Base-by-base conservation (phyloP, 2,113 vertebrate species). In the Ailurus styani region DNA sequence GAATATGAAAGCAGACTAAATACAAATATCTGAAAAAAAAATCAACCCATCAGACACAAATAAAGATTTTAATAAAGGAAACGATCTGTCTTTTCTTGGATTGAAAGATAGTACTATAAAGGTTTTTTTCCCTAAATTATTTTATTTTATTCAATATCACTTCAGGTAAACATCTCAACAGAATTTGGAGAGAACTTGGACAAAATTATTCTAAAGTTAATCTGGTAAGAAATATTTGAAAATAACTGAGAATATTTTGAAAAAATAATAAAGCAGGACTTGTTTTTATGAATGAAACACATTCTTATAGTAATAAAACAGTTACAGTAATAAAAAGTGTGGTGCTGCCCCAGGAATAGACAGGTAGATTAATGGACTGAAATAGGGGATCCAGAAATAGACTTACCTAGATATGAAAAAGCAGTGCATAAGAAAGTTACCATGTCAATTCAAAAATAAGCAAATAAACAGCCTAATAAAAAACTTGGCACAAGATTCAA, bases 211-310 rank as follows among this genome's bases (percentile, higher is more conserved):
- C 54, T 92, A 29, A 81, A 64, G 50, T 92, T 91, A 62, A 92
- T 42, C 45, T 93, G 47, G 52, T 60, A 95, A 88, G 31, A 93
- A 96, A 89, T 82, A 97, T 84, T 93, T 93, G 64, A 93, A 97
- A 93, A 87, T 91, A 66, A 81, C n/a, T 25, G 54, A 68, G 93
- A 55, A 40, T 62, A 89, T 91, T 93, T 93, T 72, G 52, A 72
- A 93, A 68, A 31, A 87, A 79, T 85, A 86, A 72, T 85, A 93
- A 96, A 86, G 31, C 70, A 78, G 68, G 78, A 81, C 23, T 84
- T 91, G 77, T 73, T 66, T 83, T 82, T 37, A 73, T 82, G 68
- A 96, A 87, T 97, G 78, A 92, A 96, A 92, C 75, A 55, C 1
- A 13, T 95, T 95, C 84, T 97, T 54, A 75, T 0, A 77, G 70